Percentiles rank a stretch among this genome's conserved stretches.
phyloP scores from a whole-genome alignment of 2,113 vertebrate genomes.

The Clarias gariepinus region DNA sequence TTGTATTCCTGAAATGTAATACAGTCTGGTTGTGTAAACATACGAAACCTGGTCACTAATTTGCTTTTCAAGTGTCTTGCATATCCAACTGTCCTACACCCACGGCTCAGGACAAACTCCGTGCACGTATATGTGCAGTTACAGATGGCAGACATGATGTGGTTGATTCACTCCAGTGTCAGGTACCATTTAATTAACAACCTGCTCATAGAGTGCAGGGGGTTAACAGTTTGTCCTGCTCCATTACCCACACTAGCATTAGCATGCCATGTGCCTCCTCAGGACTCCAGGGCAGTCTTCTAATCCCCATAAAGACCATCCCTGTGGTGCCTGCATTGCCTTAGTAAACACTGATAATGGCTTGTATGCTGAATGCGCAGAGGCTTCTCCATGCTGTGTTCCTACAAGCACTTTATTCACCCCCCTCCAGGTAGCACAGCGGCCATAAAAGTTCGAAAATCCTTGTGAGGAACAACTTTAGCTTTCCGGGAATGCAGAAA shows the following conservation, averaged over 20 bases:
- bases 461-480: constrained; percentile 49
- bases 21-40: constrained; percentile 48
- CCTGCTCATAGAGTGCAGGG: constrained; percentile 33
- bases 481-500: constrained; percentile 52
- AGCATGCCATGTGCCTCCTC: constrained; percentile 47
- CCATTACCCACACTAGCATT: constrained; percentile 54
- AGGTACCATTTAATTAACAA: constrained; percentile 59
- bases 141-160: constrained; percentile 33
- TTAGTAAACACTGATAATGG: constrained; percentile 61
- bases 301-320: constrained; percentile 59
- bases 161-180: constrained; percentile 53
- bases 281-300: constrained; percentile 48
- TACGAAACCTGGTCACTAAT: background rate
- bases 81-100: background rate
- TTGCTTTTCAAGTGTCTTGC: background rate
- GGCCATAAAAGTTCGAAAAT: constrained; percentile 51
- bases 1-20: constrained; percentile 52
- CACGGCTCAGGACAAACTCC: background rate
- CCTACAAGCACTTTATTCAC: constrained; percentile 37
- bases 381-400: constrained; percentile 28
- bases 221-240: constrained; percentile 53
- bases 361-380: constrained; percentile 38
- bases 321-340: constrained; percentile 53
- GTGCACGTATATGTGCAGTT: constrained; percentile 26
- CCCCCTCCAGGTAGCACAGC: constrained; percentile 45